These are phyloP conservation scores for Saccostrea cuccullata DNA, from an alignment of 1,140 invertebrate genomes.

Conservation along the genomic window DNA sequence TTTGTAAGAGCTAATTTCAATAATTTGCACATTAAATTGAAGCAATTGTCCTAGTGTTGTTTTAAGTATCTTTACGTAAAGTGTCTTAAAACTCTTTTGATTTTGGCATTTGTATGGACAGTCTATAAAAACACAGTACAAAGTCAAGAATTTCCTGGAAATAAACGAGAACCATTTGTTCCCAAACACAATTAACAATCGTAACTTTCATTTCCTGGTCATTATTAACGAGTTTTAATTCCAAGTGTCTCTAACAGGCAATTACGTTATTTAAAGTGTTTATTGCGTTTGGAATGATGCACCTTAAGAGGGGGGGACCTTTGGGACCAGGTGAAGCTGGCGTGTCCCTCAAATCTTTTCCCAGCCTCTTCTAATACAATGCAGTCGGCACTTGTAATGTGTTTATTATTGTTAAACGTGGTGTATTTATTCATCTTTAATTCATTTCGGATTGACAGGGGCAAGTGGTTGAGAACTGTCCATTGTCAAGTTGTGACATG, in stretches of 20 bases:
- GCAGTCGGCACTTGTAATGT: background rate
- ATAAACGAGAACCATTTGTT: conserved; percentile 24
- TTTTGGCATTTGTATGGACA: conserved; percentile 22
- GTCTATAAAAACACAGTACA: conserved; percentile 8
- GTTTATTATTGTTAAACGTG: conserved; percentile 32
- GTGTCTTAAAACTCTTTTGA: conserved; percentile 6
- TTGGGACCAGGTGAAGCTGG: background rate
- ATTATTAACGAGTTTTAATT: conserved; percentile 33
- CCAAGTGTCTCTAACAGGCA: conserved; percentile 10
- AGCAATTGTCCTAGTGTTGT: background rate
- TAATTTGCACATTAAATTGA: background rate
- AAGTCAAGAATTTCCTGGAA: conserved; percentile 37
- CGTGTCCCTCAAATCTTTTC: conserved; percentile 17
- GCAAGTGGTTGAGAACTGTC: conserved; percentile 28
- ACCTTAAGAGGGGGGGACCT: conserved; percentile 4
- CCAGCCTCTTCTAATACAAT: conserved; percentile 4
- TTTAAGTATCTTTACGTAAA: conserved; percentile 1
- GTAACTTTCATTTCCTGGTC: conserved; percentile 35
- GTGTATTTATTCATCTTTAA: conserved; percentile 38
- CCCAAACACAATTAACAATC: conserved; percentile 1
- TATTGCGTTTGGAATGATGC: background rate
- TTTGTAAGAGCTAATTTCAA: background rate
- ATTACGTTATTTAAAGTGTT: conserved; percentile 9
- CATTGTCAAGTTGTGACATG: conserved; percentile 22
- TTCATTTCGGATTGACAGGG: conserved; percentile 31